phyloP scores from a whole-genome alignment of 2,888 invertebrate species.

The Yponomeuta sedellus region DNA sequence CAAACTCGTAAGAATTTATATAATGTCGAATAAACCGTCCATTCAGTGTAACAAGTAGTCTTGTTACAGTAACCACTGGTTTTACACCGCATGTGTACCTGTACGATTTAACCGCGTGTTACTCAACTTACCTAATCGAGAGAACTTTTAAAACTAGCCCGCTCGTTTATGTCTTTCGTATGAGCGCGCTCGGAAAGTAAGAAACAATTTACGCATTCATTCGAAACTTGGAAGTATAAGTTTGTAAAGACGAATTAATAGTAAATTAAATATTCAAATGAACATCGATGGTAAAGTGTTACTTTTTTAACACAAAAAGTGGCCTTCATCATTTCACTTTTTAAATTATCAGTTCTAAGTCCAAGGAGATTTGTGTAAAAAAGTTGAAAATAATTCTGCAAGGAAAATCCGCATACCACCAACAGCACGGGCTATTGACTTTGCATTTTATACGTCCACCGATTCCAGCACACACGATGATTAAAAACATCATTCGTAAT shows the following conservation, averaged over 20 bases:
- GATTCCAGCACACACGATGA: neutral
- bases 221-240: no score
- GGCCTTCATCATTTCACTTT: no score
- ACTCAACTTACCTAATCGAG: neutral
- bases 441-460: constrained; percentile 6
- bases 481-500: constrained; percentile 5
- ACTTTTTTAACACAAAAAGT: no score
- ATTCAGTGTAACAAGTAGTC: neutral
- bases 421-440: neutral
- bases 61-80: neutral
- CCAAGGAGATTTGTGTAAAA: neutral
- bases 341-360: no score
- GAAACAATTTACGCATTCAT: no score
- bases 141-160: neutral
- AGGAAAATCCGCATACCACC: constrained; percentile 12
- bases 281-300: no score
- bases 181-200: neutral
- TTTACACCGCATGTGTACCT: neutral
- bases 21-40: neutral
- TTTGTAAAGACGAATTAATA: no score
- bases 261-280: no score
- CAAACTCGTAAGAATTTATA: neutral
- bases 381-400: neutral
- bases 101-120: neutral
- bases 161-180: neutral